Percentiles rank a stretch among this genome's conserved stretches.
Evolutionary conservation across 2,113 vertebrate species (phyloP).

Genomic region (Myrmecophaga tridactyla): DNA sequence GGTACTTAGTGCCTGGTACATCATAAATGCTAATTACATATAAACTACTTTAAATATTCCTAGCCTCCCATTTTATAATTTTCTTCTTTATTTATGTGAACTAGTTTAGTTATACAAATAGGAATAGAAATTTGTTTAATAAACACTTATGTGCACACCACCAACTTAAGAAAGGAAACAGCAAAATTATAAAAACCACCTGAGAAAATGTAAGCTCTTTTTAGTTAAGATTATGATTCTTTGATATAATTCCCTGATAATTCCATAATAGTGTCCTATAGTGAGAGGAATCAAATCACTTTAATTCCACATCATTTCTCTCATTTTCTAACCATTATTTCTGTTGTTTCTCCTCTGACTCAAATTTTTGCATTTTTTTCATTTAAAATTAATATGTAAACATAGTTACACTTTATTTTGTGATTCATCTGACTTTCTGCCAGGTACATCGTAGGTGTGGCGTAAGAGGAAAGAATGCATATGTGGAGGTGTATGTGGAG

Average conservation of each 20-base stretch:
- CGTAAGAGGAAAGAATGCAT: background rate
- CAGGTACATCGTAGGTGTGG: background rate
- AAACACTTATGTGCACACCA: background rate
- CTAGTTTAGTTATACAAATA: background rate
- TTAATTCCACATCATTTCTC: background rate
- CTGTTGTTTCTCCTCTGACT: background rate
- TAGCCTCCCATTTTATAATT: background rate
- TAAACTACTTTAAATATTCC: background rate
- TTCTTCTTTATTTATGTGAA: background rate
- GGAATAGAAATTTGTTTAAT: background rate
- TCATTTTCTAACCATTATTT: background rate
- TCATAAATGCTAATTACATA: background rate
- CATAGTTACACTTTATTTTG: slow-evolving; percentile 16
- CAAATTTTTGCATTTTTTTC: background rate
- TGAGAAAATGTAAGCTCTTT: background rate
- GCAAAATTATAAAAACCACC: background rate
- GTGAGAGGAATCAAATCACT: background rate
- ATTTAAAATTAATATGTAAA: slow-evolving; percentile 28
- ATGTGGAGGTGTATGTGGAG: background rate
- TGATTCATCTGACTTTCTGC: background rate
- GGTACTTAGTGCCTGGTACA: background rate
- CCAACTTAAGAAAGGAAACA: background rate
- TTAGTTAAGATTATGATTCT: background rate
- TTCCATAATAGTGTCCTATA: background rate
- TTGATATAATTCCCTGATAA: background rate